Evolutionary conservation across 2,113 vertebrate species (phyloP).

Genomic region (Lathamus discolor): DNA sequence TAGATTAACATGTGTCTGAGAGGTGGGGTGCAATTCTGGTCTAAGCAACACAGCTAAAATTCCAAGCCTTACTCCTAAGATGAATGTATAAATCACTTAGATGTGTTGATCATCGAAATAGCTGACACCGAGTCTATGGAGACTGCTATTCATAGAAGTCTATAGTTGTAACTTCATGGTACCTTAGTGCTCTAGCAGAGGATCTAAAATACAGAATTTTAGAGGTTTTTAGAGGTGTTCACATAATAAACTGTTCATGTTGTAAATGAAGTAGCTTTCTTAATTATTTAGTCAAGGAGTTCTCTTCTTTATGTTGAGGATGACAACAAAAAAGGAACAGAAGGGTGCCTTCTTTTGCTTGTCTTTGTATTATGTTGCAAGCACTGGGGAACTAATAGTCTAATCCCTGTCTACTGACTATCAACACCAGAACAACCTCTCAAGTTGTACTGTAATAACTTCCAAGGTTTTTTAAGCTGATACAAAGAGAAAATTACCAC

Average conservation of each 20-base stretch:
- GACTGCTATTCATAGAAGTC: slow-evolving; percentile 68
- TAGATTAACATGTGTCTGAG: neutral
- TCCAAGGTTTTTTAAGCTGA: neutral
- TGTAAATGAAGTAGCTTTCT: neutral
- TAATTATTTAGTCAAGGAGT: neutral
- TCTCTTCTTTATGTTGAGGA: neutral
- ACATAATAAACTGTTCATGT: neutral
- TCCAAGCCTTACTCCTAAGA: neutral
- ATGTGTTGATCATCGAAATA: slow-evolving; percentile 69
- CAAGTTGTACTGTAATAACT: neutral
- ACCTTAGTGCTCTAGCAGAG: slow-evolving; percentile 67
- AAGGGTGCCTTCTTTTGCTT: neutral
- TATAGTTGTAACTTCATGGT: slow-evolving; percentile 68
- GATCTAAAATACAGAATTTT: slow-evolving; percentile 68
- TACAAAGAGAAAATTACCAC: neutral
- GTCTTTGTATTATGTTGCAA: neutral
- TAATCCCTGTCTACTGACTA: neutral
- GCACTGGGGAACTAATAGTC: neutral
- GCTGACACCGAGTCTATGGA: slow-evolving; percentile 74
- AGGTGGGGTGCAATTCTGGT: neutral
- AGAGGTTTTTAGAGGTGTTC: neutral
- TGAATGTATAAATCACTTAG: neutral
- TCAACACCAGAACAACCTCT: neutral
- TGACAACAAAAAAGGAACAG: neutral
- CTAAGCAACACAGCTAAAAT: neutral